Evolutionary conservation across 2,797 vertebrate genomes (phyloP).

Genomic region (Orestias chungarensis): DNA sequence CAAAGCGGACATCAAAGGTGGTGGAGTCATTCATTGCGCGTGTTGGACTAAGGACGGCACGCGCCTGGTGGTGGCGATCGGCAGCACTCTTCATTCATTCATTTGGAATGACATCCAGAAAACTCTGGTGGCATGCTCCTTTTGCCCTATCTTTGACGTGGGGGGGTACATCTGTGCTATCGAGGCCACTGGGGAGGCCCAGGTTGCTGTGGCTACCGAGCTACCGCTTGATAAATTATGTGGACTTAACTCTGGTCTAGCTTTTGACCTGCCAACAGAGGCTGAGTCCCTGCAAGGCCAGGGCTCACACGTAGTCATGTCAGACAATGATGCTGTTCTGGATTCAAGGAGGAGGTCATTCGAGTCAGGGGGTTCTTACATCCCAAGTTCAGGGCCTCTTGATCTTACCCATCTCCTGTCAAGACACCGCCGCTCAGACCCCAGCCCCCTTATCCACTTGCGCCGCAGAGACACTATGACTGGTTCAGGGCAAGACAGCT

Average conservation of each 20-base stretch:
- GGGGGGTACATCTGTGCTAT: constrained; percentile 88
- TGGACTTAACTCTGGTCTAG: constrained; percentile 83
- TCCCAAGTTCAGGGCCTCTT: constrained; percentile 77
- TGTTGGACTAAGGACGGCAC: constrained; percentile 94
- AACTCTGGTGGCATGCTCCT: constrained; percentile 83
- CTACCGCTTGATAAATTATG: constrained; percentile 92
- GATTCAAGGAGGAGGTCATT: constrained; percentile 77
- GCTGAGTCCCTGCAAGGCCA: constrained; percentile 55
- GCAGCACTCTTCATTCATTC: constrained; percentile 88
- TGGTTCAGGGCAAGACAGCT: constrained; percentile 89
- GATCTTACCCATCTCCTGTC: constrained; percentile 89
- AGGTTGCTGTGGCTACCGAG: constrained; percentile 89
- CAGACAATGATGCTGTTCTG: constrained; percentile 68
- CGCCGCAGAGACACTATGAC: constrained; percentile 84
- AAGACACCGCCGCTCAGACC: constrained; percentile 81
- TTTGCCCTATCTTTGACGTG: constrained; percentile 89
- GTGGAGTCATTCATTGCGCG: constrained; percentile 87
- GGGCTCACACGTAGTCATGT: constrained; percentile 50
- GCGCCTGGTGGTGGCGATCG: constrained; percentile 90
- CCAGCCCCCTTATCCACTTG: constrained; percentile 85
- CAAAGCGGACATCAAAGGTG: constrained; percentile 84
- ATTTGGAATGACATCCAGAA: constrained; percentile 91
- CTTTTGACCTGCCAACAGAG: constrained; percentile 78
- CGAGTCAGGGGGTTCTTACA: constrained; percentile 77
- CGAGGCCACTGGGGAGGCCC: constrained; percentile 80